Evolutionary conservation across 1,140 invertebrate genomes (phyloP), one percentile per base, ranked within the genome.

Genomic region (Micrasema minimum): DNA sequence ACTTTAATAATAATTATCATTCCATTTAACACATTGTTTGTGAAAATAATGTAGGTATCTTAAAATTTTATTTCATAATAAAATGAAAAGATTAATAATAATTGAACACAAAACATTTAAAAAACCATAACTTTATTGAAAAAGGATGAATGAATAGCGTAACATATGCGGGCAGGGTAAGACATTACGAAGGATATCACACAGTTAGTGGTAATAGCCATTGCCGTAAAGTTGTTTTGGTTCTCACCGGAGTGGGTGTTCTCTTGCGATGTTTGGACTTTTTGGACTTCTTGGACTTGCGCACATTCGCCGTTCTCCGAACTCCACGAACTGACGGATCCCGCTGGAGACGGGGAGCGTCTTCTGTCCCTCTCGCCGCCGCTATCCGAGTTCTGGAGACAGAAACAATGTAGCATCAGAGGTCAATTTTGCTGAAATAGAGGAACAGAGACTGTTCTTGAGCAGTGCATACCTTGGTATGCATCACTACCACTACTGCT

Each of bases 191-290:
- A 51, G 11, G 12, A 51, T 22, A 51, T 4, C 43, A 1, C 43
- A 14, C n/a, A 14, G n/a, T 45, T 16, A 45, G 43, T 45, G 18
- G 43, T 45, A 22, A n/a, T n/a, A n/a, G n/a, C n/a, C n/a, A n/a
- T n/a, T n/a, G 53, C 38, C 53, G 53, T 11, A 37, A 57, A 37
- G 53, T 11, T 62, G 57, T 62, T 62, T n/a, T 62, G 41, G 48
- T 10, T 51, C 62, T 65, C 69, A 74, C 72, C 20, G 68, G 62
- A 1, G 64, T 51, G 14, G 72, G 72, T 16, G 72, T 70, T 62
- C 69, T 64, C 61, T 62, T 74, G 74, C 82, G 85, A 55, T 85
- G 85, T 66, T 89, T 88, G 10, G 77, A 77, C 66, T 82, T 83
- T 74, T 80, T 81, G 18, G 75, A 76, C 72, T 80, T 83, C 75